phyloP scores from a whole-genome alignment of 2,888 invertebrate species.

The Aethes cnicana region DNA sequence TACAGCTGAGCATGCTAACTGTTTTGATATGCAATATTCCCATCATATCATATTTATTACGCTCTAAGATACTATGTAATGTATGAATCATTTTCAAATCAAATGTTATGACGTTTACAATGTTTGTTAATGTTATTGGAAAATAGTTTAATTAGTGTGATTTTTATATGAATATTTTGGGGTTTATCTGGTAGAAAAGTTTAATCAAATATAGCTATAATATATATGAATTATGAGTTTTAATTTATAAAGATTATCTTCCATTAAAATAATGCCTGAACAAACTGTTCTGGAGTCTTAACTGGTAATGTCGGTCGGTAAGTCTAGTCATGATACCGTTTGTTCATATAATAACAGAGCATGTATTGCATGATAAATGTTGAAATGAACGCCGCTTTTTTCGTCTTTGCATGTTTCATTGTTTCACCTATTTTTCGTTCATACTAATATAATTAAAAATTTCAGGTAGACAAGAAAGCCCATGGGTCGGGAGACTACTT shows the following conservation, averaged over 20 bases:
- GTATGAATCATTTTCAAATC: conserved; percentile 55
- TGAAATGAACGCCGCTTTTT: conserved; percentile 53
- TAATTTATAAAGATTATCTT: too few species aligned
- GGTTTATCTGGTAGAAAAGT: conserved; percentile 81
- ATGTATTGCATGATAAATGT: conserved; percentile 59
- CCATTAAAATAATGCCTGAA: too few species aligned
- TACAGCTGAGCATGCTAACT: conserved; percentile 58
- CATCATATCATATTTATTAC: conserved; percentile 67
- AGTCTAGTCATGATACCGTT: conserved; percentile 49
- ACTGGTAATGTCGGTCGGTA: conserved; percentile 47
- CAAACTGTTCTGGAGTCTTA: too few species aligned
- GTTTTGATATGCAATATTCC: conserved; percentile 67
- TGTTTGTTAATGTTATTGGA: conserved; percentile 81
- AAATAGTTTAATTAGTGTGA: conserved; percentile 76
- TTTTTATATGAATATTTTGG: conserved; percentile 83
- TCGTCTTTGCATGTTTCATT: conserved; percentile 55
- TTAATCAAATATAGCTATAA: conserved; percentile 75
- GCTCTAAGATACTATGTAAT: conserved; percentile 64
- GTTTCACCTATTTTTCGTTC: conserved; percentile 68
- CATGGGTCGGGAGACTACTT: conserved; percentile 79
- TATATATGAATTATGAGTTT: conserved; percentile 52
- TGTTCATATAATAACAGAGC: conserved; percentile 49
- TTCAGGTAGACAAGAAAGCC: conserved; percentile 80
- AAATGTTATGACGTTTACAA: conserved; percentile 68
- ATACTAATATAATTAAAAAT: conserved; percentile 81